Evolutionary conservation across 2,797 vertebrate genomes (phyloP), one percentile per base, ranked within the genome.

Genomic region (Notamacropus eugenii): DNA sequence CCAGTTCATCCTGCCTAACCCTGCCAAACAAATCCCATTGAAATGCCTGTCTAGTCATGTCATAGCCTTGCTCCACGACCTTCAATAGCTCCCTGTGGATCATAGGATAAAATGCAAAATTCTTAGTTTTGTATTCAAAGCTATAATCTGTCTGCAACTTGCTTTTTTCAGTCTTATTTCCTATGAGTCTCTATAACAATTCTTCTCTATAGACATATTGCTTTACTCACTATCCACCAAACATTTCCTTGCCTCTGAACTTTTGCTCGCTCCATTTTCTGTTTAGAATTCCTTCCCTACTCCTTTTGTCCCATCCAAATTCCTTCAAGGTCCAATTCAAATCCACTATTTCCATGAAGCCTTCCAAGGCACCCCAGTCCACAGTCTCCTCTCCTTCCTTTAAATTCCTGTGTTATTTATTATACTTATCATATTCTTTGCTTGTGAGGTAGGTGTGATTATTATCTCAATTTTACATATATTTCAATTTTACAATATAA

Each of bases 341-440:
- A 31, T 55, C 93, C 91, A 31, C 19, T 62, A 87, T 52, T 82
- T 91, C 58, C 19, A 24, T 31, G 91, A 93, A 92, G 90, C 90
- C 67, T 92, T 87, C 92, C 95, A 92, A 29, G 29, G 93, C 54
- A 0, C 59, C 22, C 82, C 14, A 22, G 59, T 52, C 62, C 28
- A 92, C 74, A 92, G 56, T 19, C 3, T 92, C 16, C 91, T 54
- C 74, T 96, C 94, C 55, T 92, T 92, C 92, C 94, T 90, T 67
- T 0, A 55, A 93, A 91, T 56, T 92, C 95, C 82, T 96, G 29
- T 91, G 91, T 24, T 58, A 54, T n/a, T 93, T 62, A 82, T 46
- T 82, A 0, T 40, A 2, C 19, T 82, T 46, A 46, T 27, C 22
- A 82, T 82, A 46, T 46, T 82, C 40, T 82, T 46, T 82, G 67